Conservation (phyloP, 2,797 vertebrate species). For the Pipistrellus nathusii region DNA sequence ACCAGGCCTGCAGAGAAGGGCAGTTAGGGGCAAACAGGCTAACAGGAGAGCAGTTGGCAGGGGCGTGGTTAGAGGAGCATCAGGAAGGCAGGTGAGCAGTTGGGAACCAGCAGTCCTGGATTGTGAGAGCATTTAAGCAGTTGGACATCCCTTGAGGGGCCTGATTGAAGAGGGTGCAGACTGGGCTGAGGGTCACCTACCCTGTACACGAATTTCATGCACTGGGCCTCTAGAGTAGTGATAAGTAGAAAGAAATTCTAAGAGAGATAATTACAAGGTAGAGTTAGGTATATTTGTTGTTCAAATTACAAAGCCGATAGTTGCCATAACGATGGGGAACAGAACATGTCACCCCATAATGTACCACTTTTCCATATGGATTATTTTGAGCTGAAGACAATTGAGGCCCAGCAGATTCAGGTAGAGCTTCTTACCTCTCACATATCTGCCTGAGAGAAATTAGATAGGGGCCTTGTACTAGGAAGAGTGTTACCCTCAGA, state of each 20-base stretch:
- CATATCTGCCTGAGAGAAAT: background rate
- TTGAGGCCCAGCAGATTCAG: background rate
- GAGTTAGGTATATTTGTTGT: background rate
- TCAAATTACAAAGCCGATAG: slow-evolving; percentile 9
- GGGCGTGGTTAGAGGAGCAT: no score
- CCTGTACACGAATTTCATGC: no score
- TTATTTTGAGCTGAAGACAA: background rate
- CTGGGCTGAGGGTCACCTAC: no score
- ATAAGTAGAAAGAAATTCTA: slow-evolving; percentile 38
- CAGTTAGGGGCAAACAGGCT: no score
- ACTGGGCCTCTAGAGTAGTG: background rate
- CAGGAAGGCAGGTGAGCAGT: no score
- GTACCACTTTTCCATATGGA: no score
- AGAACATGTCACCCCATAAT: background rate
- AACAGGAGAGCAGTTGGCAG: no score
- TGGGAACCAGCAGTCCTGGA: no score
- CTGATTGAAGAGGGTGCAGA: no score
- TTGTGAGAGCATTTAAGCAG: no score
- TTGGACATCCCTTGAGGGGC: no score
- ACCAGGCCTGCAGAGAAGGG: no score
- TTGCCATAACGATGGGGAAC: background rate
- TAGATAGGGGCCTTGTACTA: background rate
- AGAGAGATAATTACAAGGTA: background rate
- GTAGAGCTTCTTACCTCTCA: background rate
- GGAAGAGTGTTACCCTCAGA: background rate